Conservation (phyloP, 2,797 vertebrate species). For the Smutsia gigantea region DNA sequence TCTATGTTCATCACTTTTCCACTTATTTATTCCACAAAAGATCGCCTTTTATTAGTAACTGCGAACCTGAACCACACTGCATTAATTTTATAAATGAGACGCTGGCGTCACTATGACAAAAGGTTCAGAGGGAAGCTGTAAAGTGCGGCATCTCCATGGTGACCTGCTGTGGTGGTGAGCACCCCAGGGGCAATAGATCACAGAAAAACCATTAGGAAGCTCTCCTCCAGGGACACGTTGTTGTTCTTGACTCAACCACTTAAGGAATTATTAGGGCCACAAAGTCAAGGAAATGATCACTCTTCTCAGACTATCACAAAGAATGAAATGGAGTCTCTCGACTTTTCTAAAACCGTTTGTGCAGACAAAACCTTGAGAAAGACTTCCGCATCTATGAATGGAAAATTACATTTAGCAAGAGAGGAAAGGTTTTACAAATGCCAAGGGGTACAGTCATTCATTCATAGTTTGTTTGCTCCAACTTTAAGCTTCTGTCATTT, state of each 20-base stretch:
- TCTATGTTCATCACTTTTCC: slow-evolving; percentile 38
- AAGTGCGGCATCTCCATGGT: slow-evolving; percentile 16
- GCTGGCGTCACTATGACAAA: slow-evolving; percentile 35
- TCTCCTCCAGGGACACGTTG: slow-evolving; percentile 63
- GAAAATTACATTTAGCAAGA: slow-evolving; percentile 63
- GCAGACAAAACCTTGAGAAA: slow-evolving; percentile 53
- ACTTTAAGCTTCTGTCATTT: neutral
- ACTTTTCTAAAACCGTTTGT: slow-evolving; percentile 35
- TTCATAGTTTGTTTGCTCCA: slow-evolving; percentile 9
- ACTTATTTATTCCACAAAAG: slow-evolving; percentile 11
- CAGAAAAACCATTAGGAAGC: slow-evolving; percentile 73
- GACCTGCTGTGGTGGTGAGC: slow-evolving; percentile 33
- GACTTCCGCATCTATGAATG: slow-evolving; percentile 41
- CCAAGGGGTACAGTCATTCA: neutral
- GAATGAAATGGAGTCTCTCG: slow-evolving; percentile 53
- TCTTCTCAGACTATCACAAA: slow-evolving; percentile 60
- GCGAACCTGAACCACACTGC: slow-evolving; percentile 8
- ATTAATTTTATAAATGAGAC: slow-evolving; percentile 72
- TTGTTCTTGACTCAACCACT: slow-evolving; percentile 70
- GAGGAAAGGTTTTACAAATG: slow-evolving; percentile 33
- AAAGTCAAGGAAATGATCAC: slow-evolving; percentile 76
- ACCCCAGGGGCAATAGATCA: slow-evolving; percentile 54
- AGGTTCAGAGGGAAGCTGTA: slow-evolving; percentile 27
- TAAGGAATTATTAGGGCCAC: slow-evolving; percentile 62
- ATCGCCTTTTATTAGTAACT: slow-evolving; percentile 52